These are phyloP conservation scores for Drosophila paulistorum DNA, from an alignment of 1,140 invertebrate species.

Conservation along the genomic window DNA sequence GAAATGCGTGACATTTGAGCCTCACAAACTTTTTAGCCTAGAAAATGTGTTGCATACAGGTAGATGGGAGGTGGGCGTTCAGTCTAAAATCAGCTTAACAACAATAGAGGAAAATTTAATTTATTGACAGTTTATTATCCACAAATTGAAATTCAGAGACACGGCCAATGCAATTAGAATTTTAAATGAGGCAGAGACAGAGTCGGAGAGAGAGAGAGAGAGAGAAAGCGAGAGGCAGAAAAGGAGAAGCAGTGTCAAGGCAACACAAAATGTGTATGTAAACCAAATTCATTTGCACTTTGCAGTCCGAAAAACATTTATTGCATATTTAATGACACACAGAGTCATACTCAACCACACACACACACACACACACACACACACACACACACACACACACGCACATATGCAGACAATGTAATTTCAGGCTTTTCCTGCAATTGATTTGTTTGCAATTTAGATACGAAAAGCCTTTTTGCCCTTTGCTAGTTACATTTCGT, in stretches of 20 bases:
- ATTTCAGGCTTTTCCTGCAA: slow-evolving; percentile 40
- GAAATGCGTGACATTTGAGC: slow-evolving; percentile 53
- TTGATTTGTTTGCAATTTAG: slow-evolving; percentile 70
- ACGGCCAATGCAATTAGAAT: slow-evolving; percentile 73
- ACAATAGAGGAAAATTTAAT: slow-evolving; percentile 34
- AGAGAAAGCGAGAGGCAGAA: neutral
- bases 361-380: neutral
- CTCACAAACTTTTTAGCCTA: slow-evolving; percentile 32
- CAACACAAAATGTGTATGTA: slow-evolving; percentile 41
- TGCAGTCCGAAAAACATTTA: slow-evolving; percentile 58
- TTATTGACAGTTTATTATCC: slow-evolving; percentile 16
- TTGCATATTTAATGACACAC: slow-evolving; percentile 75
- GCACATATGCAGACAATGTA: slow-evolving; percentile 50
- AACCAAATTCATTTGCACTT: slow-evolving; percentile 49
- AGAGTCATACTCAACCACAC: neutral
- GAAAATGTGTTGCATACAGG: neutral
- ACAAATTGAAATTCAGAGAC: slow-evolving; percentile 17
- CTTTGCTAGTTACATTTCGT: slow-evolving; percentile 17
- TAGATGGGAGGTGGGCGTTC: too few species aligned
- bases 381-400: neutral
- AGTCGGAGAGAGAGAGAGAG: neutral
- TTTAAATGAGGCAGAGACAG: slow-evolving; percentile 56
- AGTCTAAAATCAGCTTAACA: slow-evolving; percentile 6
- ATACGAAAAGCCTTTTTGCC: slow-evolving; percentile 26
- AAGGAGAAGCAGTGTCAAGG: slow-evolving; percentile 50